A percentile compares a stretch with the other conserved stretches of the same genome.
These are phyloP conservation scores for Drosophila pectinifera DNA, from an alignment of 1,140 invertebrate genomes.

Conservation along the genomic window DNA sequence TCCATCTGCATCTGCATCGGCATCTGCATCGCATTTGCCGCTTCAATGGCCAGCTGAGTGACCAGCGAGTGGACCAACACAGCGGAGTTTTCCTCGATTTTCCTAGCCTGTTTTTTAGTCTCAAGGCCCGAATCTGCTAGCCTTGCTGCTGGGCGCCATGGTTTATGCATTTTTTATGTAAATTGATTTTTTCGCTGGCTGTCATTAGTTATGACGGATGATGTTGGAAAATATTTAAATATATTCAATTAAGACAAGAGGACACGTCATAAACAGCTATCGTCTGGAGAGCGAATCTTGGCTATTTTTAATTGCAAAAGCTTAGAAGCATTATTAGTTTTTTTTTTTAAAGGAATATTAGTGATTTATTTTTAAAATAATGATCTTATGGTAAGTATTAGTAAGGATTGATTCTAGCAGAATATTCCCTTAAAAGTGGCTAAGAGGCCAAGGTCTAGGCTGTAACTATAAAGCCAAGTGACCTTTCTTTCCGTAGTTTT, in stretches of 20 bases:
- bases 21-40: slow-evolving; percentile 69
- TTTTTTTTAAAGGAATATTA: too few relatives aligned
- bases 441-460: too few relatives aligned
- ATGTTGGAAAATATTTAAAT: slow-evolving; percentile 77
- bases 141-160: slow-evolving; percentile 63
- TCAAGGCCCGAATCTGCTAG: slow-evolving; percentile 17
- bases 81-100: slow-evolving; percentile 24
- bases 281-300: neutral
- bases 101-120: slow-evolving; percentile 18
- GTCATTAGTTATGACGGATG: slow-evolving; percentile 80
- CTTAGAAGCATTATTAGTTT: too few relatives aligned
- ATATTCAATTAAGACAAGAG: slow-evolving; percentile 77
- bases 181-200: slow-evolving; percentile 67
- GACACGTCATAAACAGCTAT: slow-evolving; percentile 63
- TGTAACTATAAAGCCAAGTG: too few relatives aligned
- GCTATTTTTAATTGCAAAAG: slow-evolving; percentile 3
- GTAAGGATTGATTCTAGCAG: too few relatives aligned
- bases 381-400: too few relatives aligned
- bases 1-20: slow-evolving; percentile 24
- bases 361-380: too few relatives aligned
- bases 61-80: slow-evolving; percentile 42
- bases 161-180: slow-evolving; percentile 80
- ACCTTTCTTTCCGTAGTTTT: too few relatives aligned
- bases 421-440: too few relatives aligned
- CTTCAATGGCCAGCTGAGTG: slow-evolving; percentile 74